A percentile compares a stretch with the other conserved stretches of the same genome.
Evolutionary conservation across 2,797 vertebrate genomes (phyloP).

Genomic region (Poecile montanus): DNA sequence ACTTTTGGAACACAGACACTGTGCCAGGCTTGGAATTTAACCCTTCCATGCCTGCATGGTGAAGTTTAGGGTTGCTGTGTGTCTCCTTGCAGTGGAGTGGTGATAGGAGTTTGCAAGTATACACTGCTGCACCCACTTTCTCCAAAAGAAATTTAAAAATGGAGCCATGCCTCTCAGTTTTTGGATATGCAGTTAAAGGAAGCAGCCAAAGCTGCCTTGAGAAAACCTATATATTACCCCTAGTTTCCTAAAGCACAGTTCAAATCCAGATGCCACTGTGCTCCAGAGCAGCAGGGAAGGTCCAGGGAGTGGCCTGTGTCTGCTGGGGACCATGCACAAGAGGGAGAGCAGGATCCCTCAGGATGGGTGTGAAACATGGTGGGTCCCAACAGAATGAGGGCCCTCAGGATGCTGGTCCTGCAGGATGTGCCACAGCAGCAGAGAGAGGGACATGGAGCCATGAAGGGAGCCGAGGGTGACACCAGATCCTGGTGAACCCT

Average conservation of each 20-base stretch:
- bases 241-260: background rate
- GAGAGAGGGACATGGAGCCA: background rate
- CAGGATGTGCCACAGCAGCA: background rate
- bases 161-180: background rate
- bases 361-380: rapidly evolving
- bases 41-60: background rate
- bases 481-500: background rate
- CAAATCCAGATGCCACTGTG: background rate
- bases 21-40: background rate
- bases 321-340: background rate
- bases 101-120: background rate
- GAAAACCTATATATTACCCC: background rate
- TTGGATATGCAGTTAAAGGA: background rate
- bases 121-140: background rate
- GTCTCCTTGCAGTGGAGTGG: background rate
- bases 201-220: background rate
- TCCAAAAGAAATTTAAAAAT: background rate
- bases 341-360: background rate
- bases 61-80: background rate
- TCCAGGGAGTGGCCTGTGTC: background rate
- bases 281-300: background rate
- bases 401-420: rapidly evolving
- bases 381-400: rapidly evolving
- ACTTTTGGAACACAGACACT: background rate
- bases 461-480: background rate